Conservation (phyloP, 2,888 invertebrate species). For the Trachelus troglodyta region DNA sequence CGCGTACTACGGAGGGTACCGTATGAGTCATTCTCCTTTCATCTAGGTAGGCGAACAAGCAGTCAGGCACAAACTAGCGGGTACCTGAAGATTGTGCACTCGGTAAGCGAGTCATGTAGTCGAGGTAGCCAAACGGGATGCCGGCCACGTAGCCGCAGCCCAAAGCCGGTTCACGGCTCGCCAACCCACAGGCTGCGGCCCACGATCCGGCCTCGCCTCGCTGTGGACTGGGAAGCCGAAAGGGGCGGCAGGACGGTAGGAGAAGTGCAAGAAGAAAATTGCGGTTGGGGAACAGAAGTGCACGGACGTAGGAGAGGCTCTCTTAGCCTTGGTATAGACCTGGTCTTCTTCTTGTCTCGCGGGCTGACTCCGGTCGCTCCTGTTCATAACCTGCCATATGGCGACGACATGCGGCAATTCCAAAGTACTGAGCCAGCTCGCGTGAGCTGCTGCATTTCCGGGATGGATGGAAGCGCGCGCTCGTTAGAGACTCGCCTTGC, state of each 20-base stretch:
- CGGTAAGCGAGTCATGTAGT: slow-evolving; percentile 41
- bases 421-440: slow-evolving; percentile 12
- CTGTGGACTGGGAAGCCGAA: background rate
- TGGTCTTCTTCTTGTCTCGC: background rate
- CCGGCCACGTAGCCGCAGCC: slow-evolving; percentile 32
- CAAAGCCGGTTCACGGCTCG: slow-evolving; percentile 5
- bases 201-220: slow-evolving; percentile 12
- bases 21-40: slow-evolving; percentile 43
- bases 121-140: slow-evolving; percentile 36
- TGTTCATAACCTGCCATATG: slow-evolving; percentile 30
- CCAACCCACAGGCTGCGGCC: slow-evolving; percentile 12
- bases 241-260: background rate
- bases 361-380: background rate
- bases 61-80: slow-evolving; percentile 31
- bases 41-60: slow-evolving; percentile 37
- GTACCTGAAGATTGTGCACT: slow-evolving; percentile 33
- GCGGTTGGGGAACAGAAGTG: background rate
- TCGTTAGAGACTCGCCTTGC: background rate
- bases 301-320: background rate
- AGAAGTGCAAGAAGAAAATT: background rate
- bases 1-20: slow-evolving; percentile 19
- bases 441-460: slow-evolving; percentile 5
- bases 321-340: background rate
- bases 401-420: slow-evolving; percentile 34
- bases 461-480: background rate